Evolutionary conservation across 2,888 invertebrate species (phyloP), one percentile per base, ranked within the genome.

Genomic region (Busseola fusca): DNA sequence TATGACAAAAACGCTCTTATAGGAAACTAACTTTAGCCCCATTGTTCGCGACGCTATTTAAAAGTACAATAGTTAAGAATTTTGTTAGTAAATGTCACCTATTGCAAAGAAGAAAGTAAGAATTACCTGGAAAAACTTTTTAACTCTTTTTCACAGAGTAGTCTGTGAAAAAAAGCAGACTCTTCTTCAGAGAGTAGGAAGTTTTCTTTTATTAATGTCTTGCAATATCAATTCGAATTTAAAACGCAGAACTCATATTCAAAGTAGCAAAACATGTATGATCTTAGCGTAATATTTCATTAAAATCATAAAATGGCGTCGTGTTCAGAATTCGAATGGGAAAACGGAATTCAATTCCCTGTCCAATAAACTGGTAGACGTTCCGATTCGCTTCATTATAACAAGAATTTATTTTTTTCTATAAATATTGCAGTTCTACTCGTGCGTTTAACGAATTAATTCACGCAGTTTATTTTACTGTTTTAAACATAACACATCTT

Each of bases 351-450:
- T 76, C 52, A 45, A 27, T 50, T 30, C n/a, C 69, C 9, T 56
- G 40, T 18, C 21, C 56, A 64, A 70, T 54, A 54, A 54, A 65
- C 65, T 62, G 30, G 81, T 69, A 57, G 60, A 45, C 52, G 45
- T 40, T 64, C 30, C 76, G 64, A 64, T 81, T 57, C 40, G 21
- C 52, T 80, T 57, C n/a, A 18, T n/a, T 16, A n/a, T 21, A 45
- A 37, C 48, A 57, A 18, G 40, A 65, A 62, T 76, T 76, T 25
- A 21, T 65, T 81, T 76, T 80, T 70, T 81, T 64, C 56, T 25
- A 9, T 34, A 76, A 68, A 56, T 69, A 79, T 21, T 9, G 6
- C 54, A 62, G 57, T 81, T 54, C 71, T 34, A 54, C 14, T 76
- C 48, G 45, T 30, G 56, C 59, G 14, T 25, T 64, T 10, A 64